Percentiles rank a stretch among this genome's conserved stretches.
Evolutionary conservation across 2,113 vertebrate genomes (phyloP).

Genomic region (Oenanthe melanoleuca): DNA sequence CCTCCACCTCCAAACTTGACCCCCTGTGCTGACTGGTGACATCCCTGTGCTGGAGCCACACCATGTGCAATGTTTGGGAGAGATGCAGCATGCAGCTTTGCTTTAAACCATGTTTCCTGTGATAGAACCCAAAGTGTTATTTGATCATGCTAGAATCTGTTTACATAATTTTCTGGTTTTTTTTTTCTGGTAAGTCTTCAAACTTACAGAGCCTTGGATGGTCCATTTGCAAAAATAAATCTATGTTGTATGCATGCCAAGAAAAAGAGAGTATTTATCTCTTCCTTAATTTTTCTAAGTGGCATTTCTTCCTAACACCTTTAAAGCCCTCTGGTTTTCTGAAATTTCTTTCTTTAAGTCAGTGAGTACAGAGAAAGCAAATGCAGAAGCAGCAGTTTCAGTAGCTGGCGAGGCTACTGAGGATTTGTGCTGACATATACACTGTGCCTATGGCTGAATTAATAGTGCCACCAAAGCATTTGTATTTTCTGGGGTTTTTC

Average conservation of each 20-base stretch:
- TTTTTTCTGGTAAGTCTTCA: background rate
- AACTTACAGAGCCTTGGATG: background rate
- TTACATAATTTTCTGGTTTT: background rate
- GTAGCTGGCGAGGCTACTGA: conserved; percentile 12
- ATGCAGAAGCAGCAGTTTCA: conserved; percentile 47
- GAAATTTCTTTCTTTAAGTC: background rate
- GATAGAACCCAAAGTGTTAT: background rate
- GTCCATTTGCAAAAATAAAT: background rate
- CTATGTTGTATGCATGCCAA: background rate
- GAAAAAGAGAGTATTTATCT: background rate
- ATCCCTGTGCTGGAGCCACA: accelerated
- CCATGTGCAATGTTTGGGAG: accelerated
- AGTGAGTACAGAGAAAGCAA: conserved; percentile 3
- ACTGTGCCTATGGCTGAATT: conserved; percentile 19
- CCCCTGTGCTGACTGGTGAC: accelerated
- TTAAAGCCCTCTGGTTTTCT: background rate
- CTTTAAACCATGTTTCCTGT: background rate
- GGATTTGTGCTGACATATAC: conserved; percentile 25
- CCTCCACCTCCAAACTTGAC: background rate
- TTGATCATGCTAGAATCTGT: background rate
- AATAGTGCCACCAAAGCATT: background rate
- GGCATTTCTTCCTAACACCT: background rate
- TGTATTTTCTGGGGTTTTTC: background rate
- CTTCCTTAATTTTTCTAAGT: background rate
- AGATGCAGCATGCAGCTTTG: background rate